Base-by-base conservation (phyloP, 2,797 vertebrate species). In the Anas acuta region DNA sequence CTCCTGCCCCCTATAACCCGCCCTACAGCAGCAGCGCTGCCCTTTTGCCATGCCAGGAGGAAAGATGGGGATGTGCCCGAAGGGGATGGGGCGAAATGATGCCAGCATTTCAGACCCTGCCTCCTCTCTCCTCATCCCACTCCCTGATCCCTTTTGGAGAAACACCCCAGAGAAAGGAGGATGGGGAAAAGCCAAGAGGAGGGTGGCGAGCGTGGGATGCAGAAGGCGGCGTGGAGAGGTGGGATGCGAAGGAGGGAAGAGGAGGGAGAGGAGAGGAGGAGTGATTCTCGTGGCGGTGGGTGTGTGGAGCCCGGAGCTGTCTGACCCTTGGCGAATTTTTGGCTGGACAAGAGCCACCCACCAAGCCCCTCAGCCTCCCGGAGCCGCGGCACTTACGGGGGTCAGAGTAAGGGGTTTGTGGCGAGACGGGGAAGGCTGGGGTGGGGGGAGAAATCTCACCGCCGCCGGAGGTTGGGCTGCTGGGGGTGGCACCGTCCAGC, bases 391-490 rank as follows among this genome's bases (percentile, higher is more conserved):
- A 98, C 98, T 98, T 98, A 98, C 98, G 97, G 94, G 98, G 94
- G 96, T 98, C 64, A 97, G 98, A 98, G 98, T 98, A 98, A 98
- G 98, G 98, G 98, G 98, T 98, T 98, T 98, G 98, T 95, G 98
- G 98, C 51, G 97, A 98, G 95, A 98, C 93, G 13, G 98, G 98
- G 94, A 98, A 98, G 95, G 98, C 97, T 96, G 98, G 98, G 98
- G 97, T 98, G 97, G 98, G 98, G 97, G 98, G 97, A 96, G 98
- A 97, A 97, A 95, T 98, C 99, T 99, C 99, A 99, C 99, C 99
- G 97, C 98, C 99, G 92, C 98, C 95, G 90, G 98, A 97, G 25
- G 98, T 98, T 61, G 98, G 98, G 84, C 97, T 98, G 96, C 97
- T 98, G 11, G 98, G 87, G 3, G 98, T 95, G 16, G 97, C 97